Evolutionary conservation across 2,797 vertebrate genomes (phyloP).

Genomic region (Enteromius fasciolatus): DNA sequence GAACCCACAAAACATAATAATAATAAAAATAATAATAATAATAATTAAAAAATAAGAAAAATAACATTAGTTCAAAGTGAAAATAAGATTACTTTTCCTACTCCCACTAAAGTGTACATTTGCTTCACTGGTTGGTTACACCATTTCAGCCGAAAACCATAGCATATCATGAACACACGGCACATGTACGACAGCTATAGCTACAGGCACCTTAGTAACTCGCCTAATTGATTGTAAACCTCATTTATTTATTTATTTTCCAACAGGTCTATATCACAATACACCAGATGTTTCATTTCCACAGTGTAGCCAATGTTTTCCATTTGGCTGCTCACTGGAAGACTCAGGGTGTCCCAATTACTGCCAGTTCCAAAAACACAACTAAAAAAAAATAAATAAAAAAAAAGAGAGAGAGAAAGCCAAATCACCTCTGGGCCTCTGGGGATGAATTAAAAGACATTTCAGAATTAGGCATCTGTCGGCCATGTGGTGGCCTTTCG

Average conservation of each 20-base stretch:
- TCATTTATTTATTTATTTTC: conserved; percentile 49
- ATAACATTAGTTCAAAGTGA: background rate
- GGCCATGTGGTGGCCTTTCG: conserved; percentile 53
- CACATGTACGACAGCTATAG: conserved; percentile 30
- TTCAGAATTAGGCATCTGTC: conserved; percentile 51
- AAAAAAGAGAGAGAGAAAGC: background rate
- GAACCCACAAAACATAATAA: too few relatives aligned
- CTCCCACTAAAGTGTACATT: background rate
- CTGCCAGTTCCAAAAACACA: conserved; percentile 45
- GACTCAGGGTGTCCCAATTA: conserved; percentile 61
- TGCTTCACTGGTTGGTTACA: conserved; percentile 11
- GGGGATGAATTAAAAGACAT: conserved; percentile 57
- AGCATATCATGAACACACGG: background rate
- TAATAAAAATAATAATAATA: too few relatives aligned
- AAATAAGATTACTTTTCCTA: background rate
- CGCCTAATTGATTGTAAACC: conserved; percentile 58
- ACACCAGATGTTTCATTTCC: conserved; percentile 58
- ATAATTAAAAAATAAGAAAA: too few relatives aligned
- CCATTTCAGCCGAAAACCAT: conserved; percentile 22
- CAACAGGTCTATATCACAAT: conserved; percentile 52
- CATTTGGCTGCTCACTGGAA: conserved; percentile 56
- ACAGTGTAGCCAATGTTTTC: conserved; percentile 57
- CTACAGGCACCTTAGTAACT: conserved; percentile 48
- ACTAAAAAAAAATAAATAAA: background rate
- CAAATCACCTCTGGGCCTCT: conserved; percentile 34